Evolutionary conservation across 2,113 vertebrate species (phyloP), one percentile per base, ranked within the genome.

Genomic region (Nothoprocta pentlandii): DNA sequence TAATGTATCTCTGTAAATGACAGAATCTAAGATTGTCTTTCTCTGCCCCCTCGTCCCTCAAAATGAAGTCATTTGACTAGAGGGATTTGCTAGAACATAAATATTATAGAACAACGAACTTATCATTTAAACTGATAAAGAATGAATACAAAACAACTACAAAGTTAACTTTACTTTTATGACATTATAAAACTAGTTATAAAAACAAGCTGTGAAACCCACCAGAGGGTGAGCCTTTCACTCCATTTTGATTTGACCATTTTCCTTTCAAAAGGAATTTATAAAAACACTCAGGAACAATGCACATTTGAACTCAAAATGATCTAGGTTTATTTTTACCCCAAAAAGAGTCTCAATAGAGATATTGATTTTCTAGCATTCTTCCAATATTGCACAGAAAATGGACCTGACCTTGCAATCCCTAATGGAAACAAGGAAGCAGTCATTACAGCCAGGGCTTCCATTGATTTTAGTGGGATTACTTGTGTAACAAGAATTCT

Each of bases 301-400:
- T 80, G n/a, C 95, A 88, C 97, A 97, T 98, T 95, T 97, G 97
- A 98, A 97, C 97, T 97, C 89, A 95, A 97, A 97, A 97, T 97
- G 93, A 90, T 96, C 93, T 93, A 89, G 80, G 82, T 97, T 95
- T 97, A 94, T 94, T 94, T 95, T 79, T 87, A 96, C 92, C 94
- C 89, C 95, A 80, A 92, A 96, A 80, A 89, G 14, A 30, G 78
- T 96, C 89, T 97, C 94, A 90, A 94, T 93, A 97, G 91, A 96
- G 89, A 85, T 92, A 95, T 94, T 97, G 96, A 95, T 98, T 97
- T 97, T 96, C 93, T 92, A 92, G 96, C 94, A 97, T 95, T 96
- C 96, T 96, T 96, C 95, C 95, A 84, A 95, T 93, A 94, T 95
- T 93, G 92, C 87, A 89, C 94, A 93, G 87, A 96, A 95, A 97